Conservation (phyloP, 2,888 invertebrate species). For the Diloba caeruleocephala region DNA sequence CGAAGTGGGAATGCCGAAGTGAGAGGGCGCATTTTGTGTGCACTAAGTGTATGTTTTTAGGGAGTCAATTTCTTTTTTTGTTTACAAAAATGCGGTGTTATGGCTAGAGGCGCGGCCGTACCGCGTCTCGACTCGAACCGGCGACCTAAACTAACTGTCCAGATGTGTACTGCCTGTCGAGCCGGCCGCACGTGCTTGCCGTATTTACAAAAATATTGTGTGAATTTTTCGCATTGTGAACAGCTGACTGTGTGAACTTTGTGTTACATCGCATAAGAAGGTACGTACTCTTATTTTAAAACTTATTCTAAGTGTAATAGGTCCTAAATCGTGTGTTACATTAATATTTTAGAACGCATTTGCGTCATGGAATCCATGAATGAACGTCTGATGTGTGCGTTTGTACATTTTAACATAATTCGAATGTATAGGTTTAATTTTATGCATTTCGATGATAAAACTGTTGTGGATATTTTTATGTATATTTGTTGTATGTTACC, state of each 20-base stretch:
- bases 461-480: slow-evolving; percentile 14
- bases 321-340: slow-evolving; percentile 27
- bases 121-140: slow-evolving; percentile 71
- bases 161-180: slow-evolving; percentile 67
- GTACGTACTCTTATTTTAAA: slow-evolving; percentile 47
- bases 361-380: slow-evolving; percentile 57
- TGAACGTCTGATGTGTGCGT: slow-evolving; percentile 41
- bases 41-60: slow-evolving; percentile 42
- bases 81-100: slow-evolving; percentile 78
- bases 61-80: slow-evolving; percentile 51
- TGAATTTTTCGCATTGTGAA: slow-evolving; percentile 52
- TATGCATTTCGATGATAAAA: slow-evolving; percentile 28
- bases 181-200: slow-evolving; percentile 62
- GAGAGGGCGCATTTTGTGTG: slow-evolving; percentile 66
- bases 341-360: slow-evolving; percentile 42
- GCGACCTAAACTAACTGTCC: slow-evolving; percentile 54
- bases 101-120: slow-evolving; percentile 76
- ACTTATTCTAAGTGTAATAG: slow-evolving; percentile 27
- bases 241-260: slow-evolving; percentile 65
- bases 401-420: slow-evolving; percentile 45
- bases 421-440: slow-evolving; percentile 33
- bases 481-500: slow-evolving; percentile 13
- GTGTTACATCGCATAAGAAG: slow-evolving; percentile 40
- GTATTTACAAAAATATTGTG: slow-evolving; percentile 53
- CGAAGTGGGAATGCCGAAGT: slow-evolving; percentile 60